These are phyloP conservation scores for Malurus cyaneus DNA, from an alignment of 2,113 vertebrate genomes.

Conservation along the genomic window DNA sequence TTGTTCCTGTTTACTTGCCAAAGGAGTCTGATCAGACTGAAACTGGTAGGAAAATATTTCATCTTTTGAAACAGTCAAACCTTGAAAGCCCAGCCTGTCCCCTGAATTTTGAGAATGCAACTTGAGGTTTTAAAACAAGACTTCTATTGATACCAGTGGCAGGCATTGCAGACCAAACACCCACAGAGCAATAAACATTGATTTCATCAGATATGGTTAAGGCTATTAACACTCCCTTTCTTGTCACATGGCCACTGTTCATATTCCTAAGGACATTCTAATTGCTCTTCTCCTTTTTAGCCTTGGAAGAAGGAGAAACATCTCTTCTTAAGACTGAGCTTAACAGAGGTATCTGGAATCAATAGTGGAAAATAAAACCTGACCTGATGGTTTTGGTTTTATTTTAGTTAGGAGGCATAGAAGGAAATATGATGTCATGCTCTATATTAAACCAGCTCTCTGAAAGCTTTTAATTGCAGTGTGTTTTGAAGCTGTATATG, in stretches of 20 bases:
- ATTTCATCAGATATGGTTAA: neutral
- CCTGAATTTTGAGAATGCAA: conserved; percentile 24
- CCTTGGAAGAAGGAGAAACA: neutral
- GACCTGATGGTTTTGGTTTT: neutral
- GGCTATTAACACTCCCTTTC: neutral
- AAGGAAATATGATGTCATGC: conserved; percentile 7
- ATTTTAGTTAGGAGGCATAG: neutral
- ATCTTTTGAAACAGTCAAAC: neutral
- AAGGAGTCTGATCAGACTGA: neutral
- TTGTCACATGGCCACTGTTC: neutral
- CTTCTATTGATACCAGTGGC: neutral
- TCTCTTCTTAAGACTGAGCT: neutral
- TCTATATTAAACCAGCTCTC: neutral
- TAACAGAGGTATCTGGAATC: neutral
- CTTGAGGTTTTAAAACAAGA: conserved; percentile 32
- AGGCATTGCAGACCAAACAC: neutral
- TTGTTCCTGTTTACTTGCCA: neutral
- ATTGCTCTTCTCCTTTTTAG: neutral
- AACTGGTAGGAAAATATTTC: neutral
- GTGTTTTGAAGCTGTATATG: neutral
- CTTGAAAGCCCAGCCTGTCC: neutral
- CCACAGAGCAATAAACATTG: neutral
- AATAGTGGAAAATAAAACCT: neutral
- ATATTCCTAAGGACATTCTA: neutral
- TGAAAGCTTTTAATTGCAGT: neutral